These are phyloP conservation scores for Hemiscyllium ocellatum DNA, from an alignment of 2,113 vertebrate genomes.

Conservation along the genomic window DNA sequence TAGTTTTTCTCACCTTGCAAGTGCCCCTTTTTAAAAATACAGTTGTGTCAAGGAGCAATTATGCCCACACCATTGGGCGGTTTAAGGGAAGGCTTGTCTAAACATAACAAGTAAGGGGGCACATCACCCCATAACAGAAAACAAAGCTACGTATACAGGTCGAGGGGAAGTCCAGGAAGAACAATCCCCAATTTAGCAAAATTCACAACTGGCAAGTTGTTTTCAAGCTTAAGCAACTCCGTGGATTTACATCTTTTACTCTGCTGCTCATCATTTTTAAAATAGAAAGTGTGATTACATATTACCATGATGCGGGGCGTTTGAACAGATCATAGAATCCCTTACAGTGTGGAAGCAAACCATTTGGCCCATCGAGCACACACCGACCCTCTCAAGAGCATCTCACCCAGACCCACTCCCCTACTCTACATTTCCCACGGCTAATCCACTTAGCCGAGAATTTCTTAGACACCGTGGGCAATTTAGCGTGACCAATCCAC, in stretches of 20 bases:
- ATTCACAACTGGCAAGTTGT: neutral
- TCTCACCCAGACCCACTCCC: too few species aligned
- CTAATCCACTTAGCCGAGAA: too few species aligned
- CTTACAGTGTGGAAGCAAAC: too few species aligned
- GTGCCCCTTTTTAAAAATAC: neutral
- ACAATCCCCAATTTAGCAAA: neutral
- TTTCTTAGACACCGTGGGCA: too few species aligned
- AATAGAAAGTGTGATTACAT: neutral
- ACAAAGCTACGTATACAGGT: neutral
- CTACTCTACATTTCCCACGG: too few species aligned
- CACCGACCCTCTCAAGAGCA: too few species aligned
- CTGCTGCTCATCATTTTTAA: neutral
- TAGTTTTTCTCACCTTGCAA: neutral
- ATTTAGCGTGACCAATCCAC: too few species aligned
- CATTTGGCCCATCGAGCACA: too few species aligned
- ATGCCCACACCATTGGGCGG: neutral
- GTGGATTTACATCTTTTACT: neutral
- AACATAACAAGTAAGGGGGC: neutral
- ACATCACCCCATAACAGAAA: too few species aligned
- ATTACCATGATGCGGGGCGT: neutral
- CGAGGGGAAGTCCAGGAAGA: neutral
- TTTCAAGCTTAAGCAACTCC: neutral
- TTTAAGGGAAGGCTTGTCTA: neutral
- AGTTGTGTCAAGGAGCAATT: neutral
- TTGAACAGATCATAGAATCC: too few species aligned